Evolutionary conservation across 2,888 invertebrate genomes (phyloP), one percentile per base, ranked within the genome.

Genomic region (Sphinx pinastri): DNA sequence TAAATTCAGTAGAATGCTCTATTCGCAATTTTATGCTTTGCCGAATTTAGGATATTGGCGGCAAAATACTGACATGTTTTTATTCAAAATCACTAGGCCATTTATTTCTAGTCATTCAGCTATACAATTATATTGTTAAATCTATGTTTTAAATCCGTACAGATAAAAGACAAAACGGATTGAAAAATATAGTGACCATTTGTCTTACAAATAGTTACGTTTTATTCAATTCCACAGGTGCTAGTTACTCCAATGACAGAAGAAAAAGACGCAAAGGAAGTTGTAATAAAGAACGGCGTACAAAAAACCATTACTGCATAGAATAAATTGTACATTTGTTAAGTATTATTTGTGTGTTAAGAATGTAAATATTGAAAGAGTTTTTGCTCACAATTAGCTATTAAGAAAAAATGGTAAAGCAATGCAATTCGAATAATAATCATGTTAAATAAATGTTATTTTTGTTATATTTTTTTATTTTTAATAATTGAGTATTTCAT

Each of bases 171-270:
- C 38, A 38, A 38, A 25, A 25, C 2, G 25, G 38, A 38, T 38
- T 38, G 5, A 38, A 38, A 38, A 38, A 25, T 25, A 25, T 38
- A 38, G 38, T 38, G 38, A 38, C 1, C 38, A 38, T 38, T 38
- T 38, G 8, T 5, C 38, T 38, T 38, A 8, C 38, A 38, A 38
- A 38, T 38, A 38, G 38, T 38, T 2, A 38, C 38, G 38, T 38
- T 69, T 71, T 63, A 38, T 74, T 70, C 71, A 77, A 47, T 73
- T 87, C 81, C 19, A 13, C 86, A 93, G 93, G 91, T 93, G 12
- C 73, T 84, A 47, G 93, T 93, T 2, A 90, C 92, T 3, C 89
- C 89, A 1, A 87, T 94, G 49, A 82, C 75, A 59, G 87, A 87
- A 6, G 85, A 86, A 14, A 79, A 85, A 11, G 74, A 83, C 13